These are phyloP conservation scores for Druceiella hillmani DNA, from an alignment of 2,888 invertebrate species.

Conservation along the genomic window DNA sequence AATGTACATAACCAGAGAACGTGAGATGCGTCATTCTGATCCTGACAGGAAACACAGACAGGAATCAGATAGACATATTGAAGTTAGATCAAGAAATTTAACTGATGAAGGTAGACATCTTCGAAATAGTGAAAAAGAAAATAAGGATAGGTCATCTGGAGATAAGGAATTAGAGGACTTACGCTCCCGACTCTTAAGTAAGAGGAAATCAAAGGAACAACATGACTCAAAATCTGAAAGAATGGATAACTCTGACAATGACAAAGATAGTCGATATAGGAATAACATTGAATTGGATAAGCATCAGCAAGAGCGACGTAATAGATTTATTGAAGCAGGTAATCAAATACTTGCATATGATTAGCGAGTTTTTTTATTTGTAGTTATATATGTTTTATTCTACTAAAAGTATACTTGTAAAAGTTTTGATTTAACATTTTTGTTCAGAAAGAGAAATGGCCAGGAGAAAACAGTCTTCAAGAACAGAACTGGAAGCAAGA, in stretches of 20 bases:
- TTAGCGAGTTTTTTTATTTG: constrained; percentile 6
- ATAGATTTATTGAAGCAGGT: constrained; percentile 66
- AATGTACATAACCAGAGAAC: constrained; percentile 28
- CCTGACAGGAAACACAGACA: constrained; percentile 34
- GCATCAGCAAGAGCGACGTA: constrained; percentile 56
- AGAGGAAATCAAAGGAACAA: constrained; percentile 62
- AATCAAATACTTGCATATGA: constrained; percentile 13
- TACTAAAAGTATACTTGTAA: too few relatives aligned
- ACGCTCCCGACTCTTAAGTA: constrained; percentile 65
- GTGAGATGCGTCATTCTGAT: constrained; percentile 36
- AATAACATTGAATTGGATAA: constrained; percentile 45
- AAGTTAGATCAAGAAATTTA: constrained; percentile 37
- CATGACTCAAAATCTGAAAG: constrained; percentile 44
- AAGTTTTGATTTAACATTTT: constrained; percentile 9
- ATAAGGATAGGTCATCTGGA: constrained; percentile 44
- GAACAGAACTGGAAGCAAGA: constrained; percentile 68
- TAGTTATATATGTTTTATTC: too few relatives aligned
- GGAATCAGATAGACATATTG: constrained; percentile 37
- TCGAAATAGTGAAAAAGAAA: constrained; percentile 46
- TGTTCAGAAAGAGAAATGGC: constrained; percentile 67
- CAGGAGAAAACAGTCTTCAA: constrained; percentile 68
- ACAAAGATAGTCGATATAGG: constrained; percentile 39
- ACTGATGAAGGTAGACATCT: constrained; percentile 38
- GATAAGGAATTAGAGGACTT: constrained; percentile 68
- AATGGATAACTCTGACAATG: constrained; percentile 40